These are phyloP conservation scores for Trypoxylon attenuatum DNA, from an alignment of 2,888 invertebrate species.

Conservation along the genomic window DNA sequence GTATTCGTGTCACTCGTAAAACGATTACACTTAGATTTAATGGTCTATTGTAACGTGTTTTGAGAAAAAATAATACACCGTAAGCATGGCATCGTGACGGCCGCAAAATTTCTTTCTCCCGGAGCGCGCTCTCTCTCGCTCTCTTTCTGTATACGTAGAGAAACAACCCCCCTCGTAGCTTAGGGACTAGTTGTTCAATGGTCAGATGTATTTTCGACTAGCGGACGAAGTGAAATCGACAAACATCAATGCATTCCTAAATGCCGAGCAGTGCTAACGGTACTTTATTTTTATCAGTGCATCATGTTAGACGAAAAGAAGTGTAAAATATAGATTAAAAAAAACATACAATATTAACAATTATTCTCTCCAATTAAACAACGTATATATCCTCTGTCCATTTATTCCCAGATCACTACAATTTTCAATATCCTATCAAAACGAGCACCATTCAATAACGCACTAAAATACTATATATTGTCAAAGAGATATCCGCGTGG, in stretches of 20 bases:
- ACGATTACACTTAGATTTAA: slow-evolving; percentile 45
- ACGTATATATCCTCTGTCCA: not conserved
- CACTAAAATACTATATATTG: not conserved
- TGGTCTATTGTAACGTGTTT: slow-evolving; percentile 33
- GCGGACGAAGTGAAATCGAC: slow-evolving; percentile 4
- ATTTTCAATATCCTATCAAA: not conserved
- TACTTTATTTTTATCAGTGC: slow-evolving; percentile 52
- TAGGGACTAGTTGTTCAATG: slow-evolving; percentile 16
- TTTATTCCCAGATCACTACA: not conserved
- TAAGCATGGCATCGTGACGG: slow-evolving; percentile 20
- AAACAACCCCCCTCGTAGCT: too few relatives aligned
- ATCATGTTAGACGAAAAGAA: slow-evolving; percentile 42
- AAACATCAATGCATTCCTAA: slow-evolving; percentile 13
- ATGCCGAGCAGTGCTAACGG: slow-evolving; percentile 24
- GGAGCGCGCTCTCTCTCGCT: not conserved
- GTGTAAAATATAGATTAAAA: slow-evolving; percentile 53
- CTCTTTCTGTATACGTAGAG: not conserved
- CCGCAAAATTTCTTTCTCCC: too few relatives aligned
- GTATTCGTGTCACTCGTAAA: slow-evolving; percentile 37
- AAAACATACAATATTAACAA: slow-evolving; percentile 26
- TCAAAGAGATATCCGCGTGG: too few relatives aligned
- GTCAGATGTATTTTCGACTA: slow-evolving; percentile 19
- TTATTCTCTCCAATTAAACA: slow-evolving; percentile 44
- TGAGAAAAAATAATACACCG: slow-evolving; percentile 34
- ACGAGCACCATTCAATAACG: not conserved